Evolutionary conservation across 1,140 invertebrate species (phyloP).

Genomic region (Drosophila varians): DNA sequence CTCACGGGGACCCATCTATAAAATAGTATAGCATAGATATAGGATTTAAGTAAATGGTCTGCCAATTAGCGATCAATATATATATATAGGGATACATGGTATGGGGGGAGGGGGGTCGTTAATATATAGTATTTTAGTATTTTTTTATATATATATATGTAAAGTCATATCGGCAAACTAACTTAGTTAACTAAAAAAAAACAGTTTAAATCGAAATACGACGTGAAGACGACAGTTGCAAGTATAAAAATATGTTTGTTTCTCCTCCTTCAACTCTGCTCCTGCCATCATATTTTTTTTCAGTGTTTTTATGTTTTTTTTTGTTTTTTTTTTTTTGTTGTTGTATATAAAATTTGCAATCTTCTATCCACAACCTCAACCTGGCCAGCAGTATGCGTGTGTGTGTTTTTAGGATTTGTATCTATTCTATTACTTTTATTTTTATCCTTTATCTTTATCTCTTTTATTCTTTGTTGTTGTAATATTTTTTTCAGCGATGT

Average conservation of each 20-base stretch:
- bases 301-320: not conserved
- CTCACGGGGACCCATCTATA: no score
- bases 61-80: conserved; percentile 38
- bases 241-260: conserved; percentile 40
- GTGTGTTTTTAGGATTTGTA: conserved; percentile 15
- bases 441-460: not conserved
- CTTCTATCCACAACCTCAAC: conserved; percentile 42
- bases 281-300: not conserved
- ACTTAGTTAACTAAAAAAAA: conserved; percentile 5
- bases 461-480: no score
- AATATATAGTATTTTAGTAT: not conserved
- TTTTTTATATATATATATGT: conserved; percentile 3
- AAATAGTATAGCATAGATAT: conserved; percentile 29
- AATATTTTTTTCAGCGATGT: conserved; percentile 1
- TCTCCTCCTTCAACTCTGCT: not conserved
- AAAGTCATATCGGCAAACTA: conserved; percentile 25
- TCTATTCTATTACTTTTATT: not conserved
- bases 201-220: conserved; percentile 17
- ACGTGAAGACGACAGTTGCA: conserved; percentile 34
- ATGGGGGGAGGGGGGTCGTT: not conserved
- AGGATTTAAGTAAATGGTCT: conserved; percentile 39
- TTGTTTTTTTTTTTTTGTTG: not conserved
- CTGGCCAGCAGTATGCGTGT: conserved; percentile 49
- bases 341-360: conserved; percentile 27
- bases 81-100: not conserved